phyloP scores from a whole-genome alignment of 2,113 vertebrate genomes.

The Loxodonta africana region DNA sequence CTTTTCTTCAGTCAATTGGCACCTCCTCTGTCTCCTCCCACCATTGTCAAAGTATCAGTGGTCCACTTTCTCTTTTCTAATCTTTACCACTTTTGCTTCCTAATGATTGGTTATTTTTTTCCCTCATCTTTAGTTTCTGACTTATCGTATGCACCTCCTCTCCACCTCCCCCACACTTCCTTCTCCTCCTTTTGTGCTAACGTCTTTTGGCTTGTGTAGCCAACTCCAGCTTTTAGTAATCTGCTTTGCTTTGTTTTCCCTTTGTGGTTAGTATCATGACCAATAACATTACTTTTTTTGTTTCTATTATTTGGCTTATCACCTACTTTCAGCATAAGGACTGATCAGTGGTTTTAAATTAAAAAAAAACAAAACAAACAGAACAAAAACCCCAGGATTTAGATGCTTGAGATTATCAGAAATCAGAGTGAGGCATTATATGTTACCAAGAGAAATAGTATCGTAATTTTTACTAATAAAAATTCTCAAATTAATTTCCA shows the following conservation, averaged over 20 bases:
- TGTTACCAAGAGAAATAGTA: conserved; percentile 36
- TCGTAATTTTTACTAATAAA: background rate
- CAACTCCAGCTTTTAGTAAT: background rate
- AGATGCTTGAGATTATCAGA: background rate
- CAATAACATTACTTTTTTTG: background rate
- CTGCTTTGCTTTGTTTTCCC: background rate
- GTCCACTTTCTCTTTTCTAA: background rate
- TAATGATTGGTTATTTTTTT: background rate
- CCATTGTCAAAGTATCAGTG: background rate
- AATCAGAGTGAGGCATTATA: background rate
- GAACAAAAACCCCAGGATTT: background rate
- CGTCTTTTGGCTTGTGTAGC: background rate
- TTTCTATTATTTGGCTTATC: background rate
- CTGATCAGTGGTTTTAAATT: background rate
- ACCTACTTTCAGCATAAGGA: background rate
- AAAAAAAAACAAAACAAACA: background rate
- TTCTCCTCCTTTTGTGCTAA: background rate
- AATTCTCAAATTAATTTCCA: background rate
- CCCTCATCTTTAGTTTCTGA: background rate
- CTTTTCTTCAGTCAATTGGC: background rate
- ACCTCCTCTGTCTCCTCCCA: background rate
- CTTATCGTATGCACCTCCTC: background rate
- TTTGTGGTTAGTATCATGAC: background rate
- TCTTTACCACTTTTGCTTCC: background rate
- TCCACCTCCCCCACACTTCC: background rate